Evolutionary conservation across 1,140 invertebrate species (phyloP).

Genomic region (Adoxophyes honmai): DNA sequence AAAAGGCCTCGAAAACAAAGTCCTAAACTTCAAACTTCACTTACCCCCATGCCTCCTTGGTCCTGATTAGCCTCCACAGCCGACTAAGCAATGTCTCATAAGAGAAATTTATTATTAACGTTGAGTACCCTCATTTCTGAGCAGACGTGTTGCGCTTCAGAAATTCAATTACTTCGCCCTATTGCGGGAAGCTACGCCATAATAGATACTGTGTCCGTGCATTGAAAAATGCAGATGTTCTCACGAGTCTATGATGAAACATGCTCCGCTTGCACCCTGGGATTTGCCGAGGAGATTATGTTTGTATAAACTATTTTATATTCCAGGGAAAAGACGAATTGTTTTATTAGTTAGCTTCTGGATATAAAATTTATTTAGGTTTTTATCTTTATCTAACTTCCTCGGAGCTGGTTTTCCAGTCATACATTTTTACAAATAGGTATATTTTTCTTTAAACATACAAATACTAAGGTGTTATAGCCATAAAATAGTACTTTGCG

Average conservation of each 20-base stretch:
- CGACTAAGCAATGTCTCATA: conserved; percentile 24
- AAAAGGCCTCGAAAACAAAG: no score
- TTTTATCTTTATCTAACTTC: no score
- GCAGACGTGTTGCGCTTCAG: conserved; percentile 26
- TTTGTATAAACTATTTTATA: not conserved
- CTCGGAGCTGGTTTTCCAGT: no score
- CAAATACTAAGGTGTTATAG: no score
- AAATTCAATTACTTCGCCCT: conserved; percentile 34
- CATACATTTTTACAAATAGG: no score
- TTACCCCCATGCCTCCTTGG: not conserved
- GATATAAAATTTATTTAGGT: no score
- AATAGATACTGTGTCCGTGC: conserved; percentile 11
- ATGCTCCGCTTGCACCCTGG: not conserved
- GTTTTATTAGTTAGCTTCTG: no score
- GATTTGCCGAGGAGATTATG: not conserved
- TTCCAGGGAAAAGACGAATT: no score
- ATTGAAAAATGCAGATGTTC: conserved; percentile 13
- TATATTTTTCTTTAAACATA: no score
- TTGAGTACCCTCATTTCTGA: conserved; percentile 25
- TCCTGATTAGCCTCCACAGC: conserved; percentile 21
- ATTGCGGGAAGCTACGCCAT: not conserved
- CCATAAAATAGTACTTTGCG: no score
- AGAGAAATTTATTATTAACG: conserved; percentile 29
- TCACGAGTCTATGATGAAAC: not conserved
- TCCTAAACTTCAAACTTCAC: no score